These are phyloP conservation scores for Procambarus virginalis DNA, from an alignment of 1,140 invertebrate species.

Conservation along the genomic window DNA sequence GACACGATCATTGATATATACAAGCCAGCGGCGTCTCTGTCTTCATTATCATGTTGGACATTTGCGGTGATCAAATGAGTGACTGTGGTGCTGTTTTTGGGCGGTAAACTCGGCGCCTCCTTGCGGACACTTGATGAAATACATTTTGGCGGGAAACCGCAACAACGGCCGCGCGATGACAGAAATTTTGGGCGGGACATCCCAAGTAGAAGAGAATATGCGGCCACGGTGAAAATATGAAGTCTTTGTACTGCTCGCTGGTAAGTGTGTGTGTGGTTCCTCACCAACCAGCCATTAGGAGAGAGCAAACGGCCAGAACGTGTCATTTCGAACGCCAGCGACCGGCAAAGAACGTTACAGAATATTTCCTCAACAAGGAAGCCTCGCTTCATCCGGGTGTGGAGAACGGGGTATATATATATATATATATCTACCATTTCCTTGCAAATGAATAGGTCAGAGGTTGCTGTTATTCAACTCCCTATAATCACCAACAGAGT, in stretches of 20 bases:
- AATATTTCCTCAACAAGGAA: too few species aligned
- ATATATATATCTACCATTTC: not conserved
- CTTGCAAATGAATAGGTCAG: not conserved
- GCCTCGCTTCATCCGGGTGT: too few species aligned
- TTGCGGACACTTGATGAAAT: constrained; percentile 17
- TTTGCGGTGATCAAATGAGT: constrained; percentile 11
- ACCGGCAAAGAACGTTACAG: too few species aligned
- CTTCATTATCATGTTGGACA: not conserved
- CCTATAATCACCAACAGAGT: not conserved
- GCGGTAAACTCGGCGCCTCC: not conserved
- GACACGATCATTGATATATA: too few species aligned
- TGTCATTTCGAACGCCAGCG: not conserved
- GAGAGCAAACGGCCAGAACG: not conserved
- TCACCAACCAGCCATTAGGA: not conserved
- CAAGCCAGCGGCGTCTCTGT: not conserved
- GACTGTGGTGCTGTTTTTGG: not conserved
- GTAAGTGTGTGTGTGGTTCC: too few species aligned
- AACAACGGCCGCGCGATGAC: too few species aligned
- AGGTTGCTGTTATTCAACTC: not conserved
- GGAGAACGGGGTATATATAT: too few species aligned
- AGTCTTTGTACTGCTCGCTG: not conserved
- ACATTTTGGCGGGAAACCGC: not conserved
- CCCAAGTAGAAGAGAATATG: too few species aligned
- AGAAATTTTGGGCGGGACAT: too few species aligned
- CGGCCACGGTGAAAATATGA: not conserved